Evolutionary conservation across 2,888 invertebrate genomes (phyloP), one percentile per base, ranked within the genome.

Genomic region (Stegana nigrithorax): DNA sequence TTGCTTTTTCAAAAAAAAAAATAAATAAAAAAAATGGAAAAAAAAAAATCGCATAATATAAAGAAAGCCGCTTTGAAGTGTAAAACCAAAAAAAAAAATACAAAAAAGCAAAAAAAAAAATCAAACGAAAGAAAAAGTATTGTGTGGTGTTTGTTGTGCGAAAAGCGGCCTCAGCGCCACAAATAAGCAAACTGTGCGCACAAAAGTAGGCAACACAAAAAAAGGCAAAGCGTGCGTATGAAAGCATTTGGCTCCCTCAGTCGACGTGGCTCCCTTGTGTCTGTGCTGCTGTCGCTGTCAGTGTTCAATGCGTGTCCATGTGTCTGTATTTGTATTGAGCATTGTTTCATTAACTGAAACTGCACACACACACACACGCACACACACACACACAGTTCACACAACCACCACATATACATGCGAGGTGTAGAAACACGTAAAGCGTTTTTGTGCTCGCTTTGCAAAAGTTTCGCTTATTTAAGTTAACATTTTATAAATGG

Each of bases 321-420:
- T 27, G 26, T 19, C 14, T 50, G 26, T 0, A 17, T 5, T 23
- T 51, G 62, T 65, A 66, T 68, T 61, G 59, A 63, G 75, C 72
- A 75, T 68, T 69, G 73, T 78, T 78, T 78, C 78, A 75, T 78
- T 75, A 75, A 72, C 67, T 78, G 60, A 39, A 50, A 25, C 50
- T 2, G 59, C 14, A 4, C 42, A n/a, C 42, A 42, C n/a, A 42
- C 42, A 42, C 12, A n/a, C n/a, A n/a, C n/a, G n/a, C n/a, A n/a
- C n/a, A n/a, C n/a, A n/a, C n/a, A 68, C 65, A 62, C 64, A 70
- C 68, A n/a, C n/a, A n/a, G n/a, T n/a, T n/a, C n/a, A n/a, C n/a
- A n/a, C n/a, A n/a, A n/a, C n/a, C n/a, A n/a, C n/a, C n/a, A n/a
- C n/a, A n/a, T n/a, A n/a, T n/a, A n/a, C n/a, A n/a, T n/a, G n/a